Conservation (phyloP, 1,140 invertebrate genomes). For the Zaprionus ghesquierei region DNA sequence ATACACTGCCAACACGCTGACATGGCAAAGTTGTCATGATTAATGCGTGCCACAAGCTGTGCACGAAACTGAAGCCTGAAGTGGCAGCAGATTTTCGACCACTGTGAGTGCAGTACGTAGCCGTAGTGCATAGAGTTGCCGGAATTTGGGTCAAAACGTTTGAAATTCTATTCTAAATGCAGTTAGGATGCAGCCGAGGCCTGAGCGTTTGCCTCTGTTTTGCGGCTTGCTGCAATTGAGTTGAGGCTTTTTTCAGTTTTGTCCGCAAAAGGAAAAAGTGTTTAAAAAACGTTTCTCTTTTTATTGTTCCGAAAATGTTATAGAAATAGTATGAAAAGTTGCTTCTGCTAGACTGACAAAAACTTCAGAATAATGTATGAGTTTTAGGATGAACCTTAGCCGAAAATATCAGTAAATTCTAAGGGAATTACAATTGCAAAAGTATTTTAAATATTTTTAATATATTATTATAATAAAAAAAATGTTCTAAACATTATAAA, state of each 20-base stretch:
- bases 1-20: conserved; percentile 42
- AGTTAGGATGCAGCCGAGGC: conserved; percentile 4
- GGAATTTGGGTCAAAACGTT: conserved; percentile 26
- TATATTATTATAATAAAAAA: too few relatives aligned
- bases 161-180: conserved; percentile 15
- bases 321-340: not conserved
- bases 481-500: too few relatives aligned
- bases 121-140: not conserved
- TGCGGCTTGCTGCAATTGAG: not conserved
- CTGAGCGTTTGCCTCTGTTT: not conserved
- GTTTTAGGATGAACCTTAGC: not conserved
- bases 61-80: conserved; percentile 30
- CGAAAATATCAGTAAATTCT: not conserved
- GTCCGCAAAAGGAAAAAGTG: not conserved
- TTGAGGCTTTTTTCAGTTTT: not conserved
- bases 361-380: too few relatives aligned
- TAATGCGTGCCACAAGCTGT: conserved; percentile 67
- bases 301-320: too few relatives aligned
- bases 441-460: too few relatives aligned
- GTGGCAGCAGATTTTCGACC: conserved; percentile 36
- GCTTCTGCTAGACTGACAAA: not conserved
- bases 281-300: not conserved
- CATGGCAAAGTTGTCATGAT: conserved; percentile 76
- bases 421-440: too few relatives aligned
- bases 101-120: not conserved